A percentile compares a stretch with the other conserved stretches of the same genome.
Evolutionary conservation across 2,888 invertebrate genomes (phyloP).

Genomic region (Lasioglossum figueresi): DNA sequence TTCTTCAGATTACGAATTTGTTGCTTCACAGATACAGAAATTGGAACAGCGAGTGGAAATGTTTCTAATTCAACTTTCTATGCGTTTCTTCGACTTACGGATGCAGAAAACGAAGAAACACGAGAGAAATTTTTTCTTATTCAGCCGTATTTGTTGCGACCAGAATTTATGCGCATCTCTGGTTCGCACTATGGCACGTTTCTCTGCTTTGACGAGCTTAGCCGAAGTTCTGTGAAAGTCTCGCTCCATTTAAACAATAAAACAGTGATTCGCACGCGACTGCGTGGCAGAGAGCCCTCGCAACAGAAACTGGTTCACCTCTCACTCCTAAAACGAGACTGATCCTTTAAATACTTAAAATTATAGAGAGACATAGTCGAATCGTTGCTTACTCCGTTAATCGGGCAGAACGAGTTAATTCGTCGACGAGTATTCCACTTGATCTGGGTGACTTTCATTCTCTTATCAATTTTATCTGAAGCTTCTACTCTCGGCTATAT

Average conservation of each 20-base stretch:
- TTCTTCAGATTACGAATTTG: neutral
- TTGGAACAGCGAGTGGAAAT: neutral
- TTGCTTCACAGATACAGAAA: neutral
- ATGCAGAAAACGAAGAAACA: neutral
- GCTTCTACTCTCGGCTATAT: neutral
- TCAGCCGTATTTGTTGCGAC: neutral
- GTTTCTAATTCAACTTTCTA: neutral
- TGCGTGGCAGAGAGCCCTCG: neutral
- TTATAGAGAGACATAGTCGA: neutral
- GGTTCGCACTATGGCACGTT: neutral
- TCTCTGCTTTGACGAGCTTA: conserved; percentile 5
- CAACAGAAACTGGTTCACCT: neutral
- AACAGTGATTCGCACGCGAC: conserved; percentile 29
- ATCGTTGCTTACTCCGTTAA: neutral
- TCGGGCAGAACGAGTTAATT: neutral
- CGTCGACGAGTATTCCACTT: neutral
- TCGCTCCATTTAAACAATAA: conserved; percentile 5
- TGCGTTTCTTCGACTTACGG: neutral
- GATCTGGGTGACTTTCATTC: neutral
- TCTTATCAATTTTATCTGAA: neutral
- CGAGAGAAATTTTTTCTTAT: neutral
- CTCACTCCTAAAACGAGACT: neutral
- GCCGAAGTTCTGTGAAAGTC: conserved; percentile 10
- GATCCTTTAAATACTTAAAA: neutral
- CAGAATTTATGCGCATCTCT: neutral